phyloP scores from a whole-genome alignment of 2,888 invertebrate species.

The Nowickia ferox region DNA sequence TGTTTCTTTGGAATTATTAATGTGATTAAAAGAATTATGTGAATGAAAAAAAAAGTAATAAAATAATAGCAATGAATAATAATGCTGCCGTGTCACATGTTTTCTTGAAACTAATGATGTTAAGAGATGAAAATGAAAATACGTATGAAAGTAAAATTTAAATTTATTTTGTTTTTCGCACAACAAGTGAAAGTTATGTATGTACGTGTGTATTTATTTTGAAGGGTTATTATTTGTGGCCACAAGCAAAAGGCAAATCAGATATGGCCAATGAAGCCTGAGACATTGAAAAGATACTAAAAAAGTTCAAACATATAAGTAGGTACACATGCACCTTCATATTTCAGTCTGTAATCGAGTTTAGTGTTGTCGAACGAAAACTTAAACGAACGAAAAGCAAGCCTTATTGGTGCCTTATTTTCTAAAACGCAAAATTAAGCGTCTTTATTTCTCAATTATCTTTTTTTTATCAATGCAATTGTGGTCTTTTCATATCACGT shows the following conservation, averaged over 20 bases:
- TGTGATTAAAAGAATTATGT: slow-evolving; percentile 10
- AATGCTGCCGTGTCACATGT: not conserved
- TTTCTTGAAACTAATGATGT: slow-evolving; percentile 17
- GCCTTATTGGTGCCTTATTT: too few relatives aligned
- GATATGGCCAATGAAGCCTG: not conserved
- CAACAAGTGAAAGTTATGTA: slow-evolving; percentile 45
- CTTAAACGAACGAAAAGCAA: too few relatives aligned
- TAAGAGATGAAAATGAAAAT: slow-evolving; percentile 34
- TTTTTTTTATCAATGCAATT: too few relatives aligned
- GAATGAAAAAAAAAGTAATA: not conserved
- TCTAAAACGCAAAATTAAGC: too few relatives aligned
- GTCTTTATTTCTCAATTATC: too few relatives aligned
- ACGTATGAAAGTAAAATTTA: not conserved
- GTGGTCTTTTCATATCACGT: too few relatives aligned
- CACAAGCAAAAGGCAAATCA: not conserved
- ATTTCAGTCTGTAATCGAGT: too few relatives aligned
- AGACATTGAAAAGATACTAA: not conserved
- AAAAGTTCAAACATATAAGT: not conserved
- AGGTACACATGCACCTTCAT: too few relatives aligned
- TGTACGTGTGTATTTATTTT: slow-evolving; percentile 1
- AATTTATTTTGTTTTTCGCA: slow-evolving; percentile 20
- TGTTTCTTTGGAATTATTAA: not conserved
- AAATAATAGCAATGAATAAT: not conserved
- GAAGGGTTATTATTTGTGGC: slow-evolving; percentile 17
- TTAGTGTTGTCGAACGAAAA: too few relatives aligned